phyloP scores from a whole-genome alignment of 2,113 vertebrate species.

The Haemorhous mexicanus region DNA sequence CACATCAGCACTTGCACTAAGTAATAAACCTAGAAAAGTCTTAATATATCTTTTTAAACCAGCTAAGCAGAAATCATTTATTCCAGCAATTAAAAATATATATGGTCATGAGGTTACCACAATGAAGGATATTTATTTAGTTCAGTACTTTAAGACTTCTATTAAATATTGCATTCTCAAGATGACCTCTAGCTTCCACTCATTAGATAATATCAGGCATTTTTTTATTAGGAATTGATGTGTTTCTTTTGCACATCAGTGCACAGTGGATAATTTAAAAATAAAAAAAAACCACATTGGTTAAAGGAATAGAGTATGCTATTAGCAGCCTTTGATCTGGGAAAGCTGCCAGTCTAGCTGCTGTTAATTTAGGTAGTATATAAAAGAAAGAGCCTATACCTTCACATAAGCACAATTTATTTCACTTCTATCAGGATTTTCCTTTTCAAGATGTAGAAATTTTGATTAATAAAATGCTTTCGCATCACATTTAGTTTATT shows the following conservation, averaged over 20 bases:
- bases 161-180: conserved; percentile 38
- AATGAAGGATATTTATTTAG: conserved; percentile 54
- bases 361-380: background rate
- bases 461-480: background rate
- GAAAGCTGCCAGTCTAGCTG: conserved; percentile 48
- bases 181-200: conserved; percentile 38
- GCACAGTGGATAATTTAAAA: conserved; percentile 22
- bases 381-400: background rate
- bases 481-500: background rate
- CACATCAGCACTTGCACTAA: conserved; percentile 39
- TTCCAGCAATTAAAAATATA: conserved; percentile 68
- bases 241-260: conserved; percentile 30
- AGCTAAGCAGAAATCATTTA: conserved; percentile 54
- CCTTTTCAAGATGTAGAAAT: background rate
- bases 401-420: background rate
- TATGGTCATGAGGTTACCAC: conserved; percentile 7
- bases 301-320: conserved; percentile 29
- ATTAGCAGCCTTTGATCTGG: conserved; percentile 49
- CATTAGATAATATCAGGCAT: conserved; percentile 33
- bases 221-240: conserved; percentile 57
- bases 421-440: conserved; percentile 31
- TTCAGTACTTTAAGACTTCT: background rate
- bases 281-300: background rate
- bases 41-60: conserved; percentile 38
- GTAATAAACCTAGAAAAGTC: conserved; percentile 51